Evolutionary conservation across 2,888 invertebrate species (phyloP), one percentile per base, ranked within the genome.

Genomic region (Peribatodes rhomboidaria): DNA sequence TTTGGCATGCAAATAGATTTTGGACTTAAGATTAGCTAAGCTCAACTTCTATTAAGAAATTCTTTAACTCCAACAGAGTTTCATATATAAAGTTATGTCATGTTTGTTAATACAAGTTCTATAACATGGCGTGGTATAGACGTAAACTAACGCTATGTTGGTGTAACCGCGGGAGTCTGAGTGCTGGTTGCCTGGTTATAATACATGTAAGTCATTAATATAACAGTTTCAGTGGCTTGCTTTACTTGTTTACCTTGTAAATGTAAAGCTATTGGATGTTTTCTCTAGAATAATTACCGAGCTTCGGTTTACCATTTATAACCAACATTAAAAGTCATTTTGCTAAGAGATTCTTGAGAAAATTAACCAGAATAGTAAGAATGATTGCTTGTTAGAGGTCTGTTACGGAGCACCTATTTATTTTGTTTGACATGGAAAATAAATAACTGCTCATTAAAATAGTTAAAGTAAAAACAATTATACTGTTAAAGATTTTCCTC

Each of bases 221-320:
- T 68, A 65, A 61, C 65, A 56, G 70, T 69, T 67, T 50, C 44
- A 61, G 59, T 52, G 64, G 65, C 64, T n/a, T 66, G 44, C 31
- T 55, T 59, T 54, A 49, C 37, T 50, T 61, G 41, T 65, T 52
- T 56, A 65, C 61, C 55, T 58, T 44, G 53, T 53, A 55, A 64
- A 53, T 58, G 47, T 42, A 35, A 41, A 63, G 20, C 49, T 16
- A 55, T 59, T 50, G 1, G 20, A 58, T 39, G 53, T 53, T 56
- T 63, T 44, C 62, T 62, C 37, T 22, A 16, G 44, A 61, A 61
- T 57, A 22, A 63, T 53, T 56, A 53, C 31, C n/a, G 39, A 39
- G 53, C 63, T 47, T 53, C 39, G 35, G 44, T 62, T 52, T 50
- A 35, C 18, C 50, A 44, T 56, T 61, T 50, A 61, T 27, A 55